phyloP scores from a whole-genome alignment of 2,797 vertebrate genomes.

The Arctocebus calabarensis region DNA sequence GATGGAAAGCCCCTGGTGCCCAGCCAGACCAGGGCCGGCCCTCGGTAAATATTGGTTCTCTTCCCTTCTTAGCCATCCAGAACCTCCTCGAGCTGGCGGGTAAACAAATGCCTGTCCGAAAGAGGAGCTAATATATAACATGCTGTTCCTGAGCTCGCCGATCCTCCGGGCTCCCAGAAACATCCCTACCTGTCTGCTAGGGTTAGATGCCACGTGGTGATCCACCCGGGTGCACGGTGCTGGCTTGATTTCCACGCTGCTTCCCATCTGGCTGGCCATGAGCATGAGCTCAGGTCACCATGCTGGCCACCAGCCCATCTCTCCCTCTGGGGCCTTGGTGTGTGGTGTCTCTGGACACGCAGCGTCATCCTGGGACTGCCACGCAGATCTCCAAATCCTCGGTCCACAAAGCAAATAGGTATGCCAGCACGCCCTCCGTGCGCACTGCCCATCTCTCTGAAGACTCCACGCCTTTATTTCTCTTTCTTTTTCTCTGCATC shows the following conservation, averaged over 20 bases:
- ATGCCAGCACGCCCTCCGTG: background rate
- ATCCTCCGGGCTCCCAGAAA: background rate
- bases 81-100: background rate
- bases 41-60: constrained; percentile 28
- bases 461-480: background rate
- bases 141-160: background rate
- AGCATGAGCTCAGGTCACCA: background rate
- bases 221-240: accelerated
- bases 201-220: accelerated
- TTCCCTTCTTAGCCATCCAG: background rate
- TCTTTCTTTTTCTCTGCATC: background rate
- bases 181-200: background rate
- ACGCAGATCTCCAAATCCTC: background rate
- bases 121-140: background rate
- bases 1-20: background rate
- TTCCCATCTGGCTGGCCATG: background rate
- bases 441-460: background rate
- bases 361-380: background rate
- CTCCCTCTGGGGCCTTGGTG: background rate
- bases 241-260: background rate
- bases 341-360: background rate
- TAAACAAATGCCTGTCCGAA: background rate
- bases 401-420: background rate
- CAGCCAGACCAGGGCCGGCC: background rate
- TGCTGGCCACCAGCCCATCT: background rate